phyloP scores from a whole-genome alignment of 2,113 vertebrate species.

The Brachyhypopomus occidentalis region DNA sequence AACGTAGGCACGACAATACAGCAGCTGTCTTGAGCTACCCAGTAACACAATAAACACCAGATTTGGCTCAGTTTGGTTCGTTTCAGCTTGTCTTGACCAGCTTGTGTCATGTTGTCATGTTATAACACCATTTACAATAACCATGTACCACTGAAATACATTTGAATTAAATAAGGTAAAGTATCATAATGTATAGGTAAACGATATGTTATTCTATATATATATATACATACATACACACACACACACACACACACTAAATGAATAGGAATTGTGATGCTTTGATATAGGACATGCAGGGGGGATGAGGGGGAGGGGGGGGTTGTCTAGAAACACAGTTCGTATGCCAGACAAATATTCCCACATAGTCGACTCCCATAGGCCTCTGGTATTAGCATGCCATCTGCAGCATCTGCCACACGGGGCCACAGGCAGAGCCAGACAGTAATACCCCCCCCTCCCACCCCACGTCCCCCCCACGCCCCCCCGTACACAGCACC shows the following conservation, averaged over 20 bases:
- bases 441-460: constrained; percentile 51
- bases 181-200: too few relatives aligned
- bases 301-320: not conserved
- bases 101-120: not conserved
- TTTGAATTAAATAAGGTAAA: too few relatives aligned
- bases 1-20: not conserved
- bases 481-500: constrained; percentile 13
- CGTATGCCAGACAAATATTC: constrained; percentile 45
- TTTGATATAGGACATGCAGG: constrained; percentile 14
- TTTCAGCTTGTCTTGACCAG: not conserved
- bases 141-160: not conserved
- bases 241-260: too few relatives aligned
- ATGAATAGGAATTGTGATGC: not conserved
- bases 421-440: constrained; percentile 52
- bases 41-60: not conserved
- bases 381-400: constrained; percentile 55
- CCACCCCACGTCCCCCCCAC: not conserved
- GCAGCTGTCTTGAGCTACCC: not conserved
- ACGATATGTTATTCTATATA: not conserved
- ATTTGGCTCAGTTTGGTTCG: not conserved
- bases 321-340: constrained; percentile 41
- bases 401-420: constrained; percentile 58
- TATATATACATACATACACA: not conserved
- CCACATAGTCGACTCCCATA: constrained; percentile 53
- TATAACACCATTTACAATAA: too few relatives aligned